Base-by-base conservation (phyloP, 2,888 invertebrate genomes). In the Pterostichus niger region DNA sequence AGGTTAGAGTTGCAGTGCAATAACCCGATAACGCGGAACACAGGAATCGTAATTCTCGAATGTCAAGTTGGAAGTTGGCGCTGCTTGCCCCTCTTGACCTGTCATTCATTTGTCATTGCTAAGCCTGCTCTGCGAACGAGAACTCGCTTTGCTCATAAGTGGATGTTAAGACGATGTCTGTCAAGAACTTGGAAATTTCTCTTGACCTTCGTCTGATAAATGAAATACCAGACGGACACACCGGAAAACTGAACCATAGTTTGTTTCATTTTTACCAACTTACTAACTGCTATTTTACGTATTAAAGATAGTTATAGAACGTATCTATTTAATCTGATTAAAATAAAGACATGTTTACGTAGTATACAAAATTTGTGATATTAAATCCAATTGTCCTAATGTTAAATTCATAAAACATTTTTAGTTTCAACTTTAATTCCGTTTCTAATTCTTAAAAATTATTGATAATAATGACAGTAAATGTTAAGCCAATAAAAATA, bases 21-120 rank as follows among this genome's bases (percentile, higher is more conserved):
- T 71, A 71, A 40, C 71, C 40, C 77, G 56, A 77, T 77, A 56
- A 56, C 73, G 31, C 61, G 24, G 56, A 56, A 17, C 61, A 33
- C 33, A 31, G n/a, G 61, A 31, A 61, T 61, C 61, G 61, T 61
- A 46, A 52, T 75, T 75, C 46, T n/a, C 49, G 52, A 52, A 75
- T 52, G 46, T 75, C 75, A 61, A 78, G 73, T 49, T 46, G 73
- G 73, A 52, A 46, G 52, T 73, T 71, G 71, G 44, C 13, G 46
- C 15, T 9, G 24, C 35, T 73, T 17, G 61, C 61, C 61, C 61
- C 61, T 61, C 61, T 61, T 61, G 61, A 71, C 71, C 71, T 71
- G 71, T 71, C 71, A 71, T 44, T 71, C 71, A 71, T 71, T 71
- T 71, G 71, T 71, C 71, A 71, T 71, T 71, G 44, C 33, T 61